Base-by-base conservation (phyloP, 2,113 vertebrate genomes). In the Camelus bactrianus region DNA sequence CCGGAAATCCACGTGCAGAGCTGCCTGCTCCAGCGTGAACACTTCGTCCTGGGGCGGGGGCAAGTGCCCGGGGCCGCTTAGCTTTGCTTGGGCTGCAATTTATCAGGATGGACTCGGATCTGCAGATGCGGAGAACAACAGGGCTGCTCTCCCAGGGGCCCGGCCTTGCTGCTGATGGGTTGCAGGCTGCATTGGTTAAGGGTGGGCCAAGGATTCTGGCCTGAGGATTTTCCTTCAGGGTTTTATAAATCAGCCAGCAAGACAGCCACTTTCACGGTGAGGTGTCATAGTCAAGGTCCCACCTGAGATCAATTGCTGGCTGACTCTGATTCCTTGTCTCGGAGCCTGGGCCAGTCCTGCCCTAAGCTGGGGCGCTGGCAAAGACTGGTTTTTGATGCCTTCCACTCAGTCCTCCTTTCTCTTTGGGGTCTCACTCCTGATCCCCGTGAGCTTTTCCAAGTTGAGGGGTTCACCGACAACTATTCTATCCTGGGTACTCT, bases 61-160 rank as follows among this genome's bases (percentile, higher is more conserved):
- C 65, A 54, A 46, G 65, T 0, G 12, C n/a, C 76, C 6, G 32
- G 48, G 5, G 58, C 48, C 58, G 32, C 22, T 82, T 26, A 20
- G 5, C 32, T 77, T 54, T 13, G 6, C 38, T 64, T 50, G 12
- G 32, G 64, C 56, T 89, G n/a, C 6, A 1, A 3, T 15, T 38
- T 62, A 8, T 69, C 17, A 22, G 83, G 58, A 28, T 5, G 1
- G 22, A n/a, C 65, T 91, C 20, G 28, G 38, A 20, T 46, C 54
- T 64, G 9, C 42, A 67, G 28, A 30, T 8, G 48, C 3, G 2
- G 0, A 62, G 32, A 32, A 2, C 38, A 17, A n/a, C 46, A 30
- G 1, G 76, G 24, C 0, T 0, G 0, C 24, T 50, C 0, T 0
- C 30, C 10, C 38, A 4, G 85, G 38, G 80, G 0, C 0, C 13